phyloP scores from a whole-genome alignment of 2,113 vertebrate species.

The Coptodon rendalli region DNA sequence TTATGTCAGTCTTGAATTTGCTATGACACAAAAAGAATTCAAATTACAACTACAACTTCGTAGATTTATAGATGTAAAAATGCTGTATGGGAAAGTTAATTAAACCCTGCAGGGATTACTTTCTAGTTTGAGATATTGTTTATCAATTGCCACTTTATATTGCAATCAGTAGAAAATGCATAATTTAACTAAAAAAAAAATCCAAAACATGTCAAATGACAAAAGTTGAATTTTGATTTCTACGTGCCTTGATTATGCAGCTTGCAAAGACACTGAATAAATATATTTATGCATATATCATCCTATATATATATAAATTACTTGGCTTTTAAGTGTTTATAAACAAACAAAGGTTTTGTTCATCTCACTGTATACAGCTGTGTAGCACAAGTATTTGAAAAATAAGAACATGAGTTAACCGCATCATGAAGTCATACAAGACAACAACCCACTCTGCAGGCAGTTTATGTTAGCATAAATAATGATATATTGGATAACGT shows the following conservation, averaged over 20 bases:
- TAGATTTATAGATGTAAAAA: background rate
- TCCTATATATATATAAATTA: background rate
- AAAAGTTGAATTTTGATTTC: background rate
- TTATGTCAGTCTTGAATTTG: background rate
- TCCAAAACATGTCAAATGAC: background rate
- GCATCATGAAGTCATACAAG: background rate
- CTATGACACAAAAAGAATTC: background rate
- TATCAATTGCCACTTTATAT: background rate
- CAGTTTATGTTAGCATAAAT: background rate
- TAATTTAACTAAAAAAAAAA: background rate
- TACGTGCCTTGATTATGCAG: background rate
- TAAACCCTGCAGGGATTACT: background rate
- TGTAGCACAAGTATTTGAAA: background rate
- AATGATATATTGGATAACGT: background rate
- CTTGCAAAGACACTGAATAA: background rate
- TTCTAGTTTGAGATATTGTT: background rate
- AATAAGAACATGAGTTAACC: background rate
- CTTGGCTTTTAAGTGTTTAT: background rate
- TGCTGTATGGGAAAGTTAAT: background rate
- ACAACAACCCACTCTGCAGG: background rate
- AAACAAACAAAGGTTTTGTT: background rate
- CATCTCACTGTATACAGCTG: background rate
- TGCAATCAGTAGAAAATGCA: background rate
- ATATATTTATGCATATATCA: background rate
- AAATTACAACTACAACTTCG: background rate